Evolutionary conservation across 1,140 invertebrate genomes (phyloP).

Genomic region (Drosophila sproati): DNA sequence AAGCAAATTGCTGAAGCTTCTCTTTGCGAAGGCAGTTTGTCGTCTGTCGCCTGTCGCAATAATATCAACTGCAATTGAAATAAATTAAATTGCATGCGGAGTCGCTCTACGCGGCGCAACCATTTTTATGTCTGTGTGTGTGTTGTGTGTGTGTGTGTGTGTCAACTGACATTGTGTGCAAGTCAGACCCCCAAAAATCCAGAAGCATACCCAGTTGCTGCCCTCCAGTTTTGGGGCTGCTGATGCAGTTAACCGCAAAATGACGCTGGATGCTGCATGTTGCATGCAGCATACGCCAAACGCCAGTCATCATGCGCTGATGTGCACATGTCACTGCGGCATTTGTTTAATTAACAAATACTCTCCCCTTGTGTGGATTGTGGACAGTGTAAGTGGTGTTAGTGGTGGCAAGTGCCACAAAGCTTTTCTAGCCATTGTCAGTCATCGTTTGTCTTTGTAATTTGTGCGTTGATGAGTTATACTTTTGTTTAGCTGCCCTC

Average conservation of each 20-base stretch:
- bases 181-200: conserved; percentile 33
- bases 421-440: conserved; percentile 66
- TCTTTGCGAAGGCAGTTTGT: conserved; percentile 61
- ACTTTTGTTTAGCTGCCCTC: conserved; percentile 51
- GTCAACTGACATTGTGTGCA: conserved; percentile 56
- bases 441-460: conserved; percentile 80
- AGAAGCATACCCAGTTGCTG: too few relatives aligned
- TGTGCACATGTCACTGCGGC: conserved; percentile 81
- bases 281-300: conserved; percentile 36
- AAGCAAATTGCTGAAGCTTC: conserved; percentile 60
- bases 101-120: conserved; percentile 60
- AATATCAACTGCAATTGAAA: conserved; percentile 79
- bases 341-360: conserved; percentile 83
- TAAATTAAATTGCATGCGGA: conserved; percentile 81
- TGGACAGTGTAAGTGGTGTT: conserved; percentile 68
- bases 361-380: conserved; percentile 62
- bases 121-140: conserved; percentile 61
- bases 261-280: neutral
- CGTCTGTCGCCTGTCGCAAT: conserved; percentile 62
- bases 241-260: conserved; percentile 47
- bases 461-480: conserved; percentile 81
- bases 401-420: conserved; percentile 19
- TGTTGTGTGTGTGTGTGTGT: conserved; percentile 56
- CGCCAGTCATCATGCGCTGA: conserved; percentile 73
- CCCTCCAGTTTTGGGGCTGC: conserved; percentile 10